Percentiles rank a stretch among this genome's conserved stretches.
Conservation (phyloP, 2,113 vertebrate genomes). For the Zosterops lateralis region DNA sequence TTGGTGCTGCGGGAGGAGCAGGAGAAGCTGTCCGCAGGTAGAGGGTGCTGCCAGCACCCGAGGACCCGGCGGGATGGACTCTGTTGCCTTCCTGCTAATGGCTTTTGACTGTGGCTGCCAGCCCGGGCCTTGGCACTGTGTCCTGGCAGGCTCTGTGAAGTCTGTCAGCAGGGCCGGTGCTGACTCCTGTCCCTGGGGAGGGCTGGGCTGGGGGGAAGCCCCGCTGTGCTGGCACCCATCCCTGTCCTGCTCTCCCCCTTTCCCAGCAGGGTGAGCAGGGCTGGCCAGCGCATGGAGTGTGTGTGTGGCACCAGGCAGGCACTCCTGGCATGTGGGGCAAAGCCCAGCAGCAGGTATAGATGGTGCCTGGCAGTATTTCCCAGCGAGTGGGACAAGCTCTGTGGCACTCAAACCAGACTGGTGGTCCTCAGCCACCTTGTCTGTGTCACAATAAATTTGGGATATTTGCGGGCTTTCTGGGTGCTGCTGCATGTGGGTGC, state of each 20-base stretch:
- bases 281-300: accelerated
- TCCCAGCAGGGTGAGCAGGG: background rate
- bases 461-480: background rate
- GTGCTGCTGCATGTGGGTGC: background rate
- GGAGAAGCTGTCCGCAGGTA: conserved; percentile 30
- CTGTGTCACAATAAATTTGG: accelerated
- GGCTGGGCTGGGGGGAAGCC: background rate
- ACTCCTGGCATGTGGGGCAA: background rate
- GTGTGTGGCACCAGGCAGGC: accelerated
- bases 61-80: background rate
- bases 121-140: accelerated
- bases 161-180: background rate
- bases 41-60: background rate
- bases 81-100: background rate
- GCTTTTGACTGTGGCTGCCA: background rate
- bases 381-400: background rate
- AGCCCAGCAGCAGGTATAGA: background rate
- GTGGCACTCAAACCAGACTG: background rate
- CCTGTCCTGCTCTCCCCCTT: accelerated
- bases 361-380: background rate
- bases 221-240: background rate
- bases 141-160: background rate
- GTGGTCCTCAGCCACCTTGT: background rate
- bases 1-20: background rate
- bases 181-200: background rate